A percentile compares a stretch with the other conserved stretches of the same genome.
These are phyloP conservation scores for Drosophila miranda DNA, from an alignment of 1,140 invertebrate species.

Conservation along the genomic window DNA sequence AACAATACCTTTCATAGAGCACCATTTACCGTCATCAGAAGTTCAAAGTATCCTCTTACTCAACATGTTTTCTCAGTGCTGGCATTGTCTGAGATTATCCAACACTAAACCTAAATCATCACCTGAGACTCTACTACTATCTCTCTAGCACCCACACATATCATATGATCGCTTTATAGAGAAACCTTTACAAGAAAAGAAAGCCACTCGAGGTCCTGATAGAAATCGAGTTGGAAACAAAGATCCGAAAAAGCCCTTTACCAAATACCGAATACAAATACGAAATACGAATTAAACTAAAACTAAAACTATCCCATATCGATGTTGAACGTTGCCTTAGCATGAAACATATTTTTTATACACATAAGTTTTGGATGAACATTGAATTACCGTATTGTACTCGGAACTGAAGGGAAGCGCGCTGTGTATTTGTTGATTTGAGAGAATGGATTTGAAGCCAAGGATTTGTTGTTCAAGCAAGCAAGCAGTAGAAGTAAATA, in stretches of 20 bases:
- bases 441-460: conserved; percentile 50
- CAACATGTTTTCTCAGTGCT: too few species aligned
- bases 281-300: conserved; percentile 34
- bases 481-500: conserved; percentile 27
- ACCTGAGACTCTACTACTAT: conserved; percentile 7
- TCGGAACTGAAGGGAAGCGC: conserved; percentile 44
- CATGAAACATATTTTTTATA: conserved; percentile 71
- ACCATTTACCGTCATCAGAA: too few species aligned
- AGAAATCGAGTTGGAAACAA: conserved; percentile 5
- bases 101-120: background rate
- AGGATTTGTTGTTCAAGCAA: conserved; percentile 55
- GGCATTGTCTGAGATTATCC: too few species aligned
- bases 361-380: conserved; percentile 69
- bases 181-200: conserved; percentile 34
- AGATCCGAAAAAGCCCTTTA: conserved; percentile 15
- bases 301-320: conserved; percentile 73
- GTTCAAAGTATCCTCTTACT: too few species aligned
- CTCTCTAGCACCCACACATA: conserved; percentile 26
- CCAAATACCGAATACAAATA: conserved; percentile 10
- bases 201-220: background rate
- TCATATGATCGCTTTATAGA: conserved; percentile 46
- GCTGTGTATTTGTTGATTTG: conserved; percentile 67
- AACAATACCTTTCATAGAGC: too few species aligned
- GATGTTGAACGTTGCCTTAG: conserved; percentile 82
- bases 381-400: conserved; percentile 55